A percentile compares a stretch with the other conserved stretches of the same genome.
These are phyloP conservation scores for Willisornis vidua DNA, from an alignment of 2,113 vertebrate genomes.

Conservation along the genomic window DNA sequence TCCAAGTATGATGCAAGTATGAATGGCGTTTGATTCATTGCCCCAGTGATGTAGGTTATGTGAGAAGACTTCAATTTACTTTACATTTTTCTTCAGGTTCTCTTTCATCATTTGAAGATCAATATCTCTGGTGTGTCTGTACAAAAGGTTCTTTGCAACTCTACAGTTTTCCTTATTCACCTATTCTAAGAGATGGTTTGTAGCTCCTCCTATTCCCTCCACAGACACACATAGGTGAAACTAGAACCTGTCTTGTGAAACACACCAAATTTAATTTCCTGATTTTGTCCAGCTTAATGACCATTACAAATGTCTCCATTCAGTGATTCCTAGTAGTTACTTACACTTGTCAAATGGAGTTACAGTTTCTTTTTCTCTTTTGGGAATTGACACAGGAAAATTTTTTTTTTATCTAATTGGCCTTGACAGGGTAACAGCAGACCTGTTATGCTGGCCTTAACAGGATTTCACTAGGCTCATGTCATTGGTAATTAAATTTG, in stretches of 20 bases:
- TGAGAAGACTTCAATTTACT: neutral
- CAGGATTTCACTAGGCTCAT: neutral
- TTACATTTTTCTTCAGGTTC: neutral
- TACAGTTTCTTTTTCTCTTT: slow-evolving; percentile 34
- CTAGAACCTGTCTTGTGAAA: neutral
- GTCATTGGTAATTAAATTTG: slow-evolving; percentile 20
- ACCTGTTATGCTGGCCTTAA: neutral
- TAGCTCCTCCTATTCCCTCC: neutral
- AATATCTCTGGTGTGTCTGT: neutral
- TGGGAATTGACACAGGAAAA: neutral
- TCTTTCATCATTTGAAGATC: neutral
- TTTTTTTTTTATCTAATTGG: neutral
- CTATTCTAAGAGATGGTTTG: neutral
- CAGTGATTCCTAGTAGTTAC: neutral
- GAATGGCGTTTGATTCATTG: neutral
- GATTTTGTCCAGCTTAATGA: neutral
- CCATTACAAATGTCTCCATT: neutral
- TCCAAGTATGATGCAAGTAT: neutral
- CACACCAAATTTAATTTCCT: neutral
- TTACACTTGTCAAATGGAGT: neutral
- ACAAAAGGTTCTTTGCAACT: neutral
- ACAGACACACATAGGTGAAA: neutral
- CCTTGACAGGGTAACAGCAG: slow-evolving; percentile 12
- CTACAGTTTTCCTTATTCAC: neutral
- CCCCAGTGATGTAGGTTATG: neutral